Percentiles rank a stretch among this genome's conserved stretches.
Evolutionary conservation across 1,140 invertebrate genomes (phyloP).

Genomic region (Papilio xuthus): DNA sequence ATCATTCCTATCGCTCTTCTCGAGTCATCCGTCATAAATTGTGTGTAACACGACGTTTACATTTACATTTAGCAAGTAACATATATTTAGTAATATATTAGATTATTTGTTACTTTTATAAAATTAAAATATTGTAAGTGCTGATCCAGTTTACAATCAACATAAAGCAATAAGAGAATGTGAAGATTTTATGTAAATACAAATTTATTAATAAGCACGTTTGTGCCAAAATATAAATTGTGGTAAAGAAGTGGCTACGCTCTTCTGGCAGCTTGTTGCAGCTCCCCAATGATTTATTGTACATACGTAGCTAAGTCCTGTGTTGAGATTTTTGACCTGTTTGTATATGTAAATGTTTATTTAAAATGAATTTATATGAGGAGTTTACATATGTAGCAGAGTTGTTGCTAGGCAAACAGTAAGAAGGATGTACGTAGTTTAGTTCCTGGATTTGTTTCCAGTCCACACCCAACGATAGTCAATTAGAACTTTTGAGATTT

Average conservation of each 20-base stretch:
- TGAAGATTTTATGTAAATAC: slow-evolving; percentile 68
- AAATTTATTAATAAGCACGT: slow-evolving; percentile 60
- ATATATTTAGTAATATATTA: slow-evolving; percentile 11
- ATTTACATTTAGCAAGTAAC: slow-evolving; percentile 41
- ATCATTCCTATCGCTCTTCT: slow-evolving; percentile 67
- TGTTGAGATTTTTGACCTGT: slow-evolving; percentile 71
- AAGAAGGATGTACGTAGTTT: slow-evolving; percentile 59
- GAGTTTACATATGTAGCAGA: slow-evolving; percentile 57
- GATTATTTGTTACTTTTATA: slow-evolving; percentile 32
- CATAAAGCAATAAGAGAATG: slow-evolving; percentile 70
- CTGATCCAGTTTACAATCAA: slow-evolving; percentile 49
- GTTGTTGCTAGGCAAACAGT: slow-evolving; percentile 59
- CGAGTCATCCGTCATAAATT: slow-evolving; percentile 49
- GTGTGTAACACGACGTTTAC: slow-evolving; percentile 62
- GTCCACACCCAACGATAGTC: slow-evolving; percentile 81
- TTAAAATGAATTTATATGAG: slow-evolving; percentile 66
- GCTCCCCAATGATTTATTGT: slow-evolving; percentile 48
- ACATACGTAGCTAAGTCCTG: slow-evolving; percentile 65
- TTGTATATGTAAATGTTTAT: slow-evolving; percentile 79
- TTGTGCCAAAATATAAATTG: slow-evolving; percentile 68
- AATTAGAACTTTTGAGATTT: slow-evolving; percentile 76
- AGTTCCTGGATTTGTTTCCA: slow-evolving; percentile 70
- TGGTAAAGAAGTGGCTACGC: slow-evolving; percentile 39
- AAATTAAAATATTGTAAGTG: slow-evolving; percentile 28
- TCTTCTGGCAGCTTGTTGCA: neutral